phyloP scores from a whole-genome alignment of 2,797 vertebrate genomes.

The Eulemur albifrons region DNA sequence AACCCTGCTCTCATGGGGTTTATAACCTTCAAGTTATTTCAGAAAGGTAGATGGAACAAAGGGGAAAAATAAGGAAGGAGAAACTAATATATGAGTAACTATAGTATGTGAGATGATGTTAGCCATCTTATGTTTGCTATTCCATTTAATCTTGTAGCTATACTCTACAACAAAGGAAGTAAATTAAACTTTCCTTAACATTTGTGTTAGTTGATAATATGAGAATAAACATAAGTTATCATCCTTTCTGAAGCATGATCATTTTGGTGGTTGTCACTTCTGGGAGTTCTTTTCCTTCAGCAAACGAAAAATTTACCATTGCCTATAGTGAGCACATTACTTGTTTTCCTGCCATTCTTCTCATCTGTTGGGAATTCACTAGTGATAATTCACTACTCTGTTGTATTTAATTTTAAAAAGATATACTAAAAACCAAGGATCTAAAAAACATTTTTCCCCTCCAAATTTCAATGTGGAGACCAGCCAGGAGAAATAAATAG shows the following conservation, averaged over 20 bases:
- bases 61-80: not conserved
- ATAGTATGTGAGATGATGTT: not conserved
- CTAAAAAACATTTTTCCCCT: not conserved
- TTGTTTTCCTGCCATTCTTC: not conserved
- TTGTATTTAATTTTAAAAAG: not conserved
- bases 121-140: not conserved
- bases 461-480: not conserved
- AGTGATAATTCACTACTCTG: not conserved
- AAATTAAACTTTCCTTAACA: not conserved
- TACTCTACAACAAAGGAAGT: not conserved
- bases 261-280: not conserved
- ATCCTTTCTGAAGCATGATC: not conserved
- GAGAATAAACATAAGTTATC: not conserved
- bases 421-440: not conserved
- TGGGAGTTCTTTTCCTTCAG: not conserved
- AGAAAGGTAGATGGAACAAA: not conserved
- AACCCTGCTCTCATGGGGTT: not conserved
- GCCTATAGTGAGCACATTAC: not conserved
- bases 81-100: not conserved
- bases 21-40: not conserved
- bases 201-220: not conserved
- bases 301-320: not conserved
- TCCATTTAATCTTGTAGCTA: not conserved
- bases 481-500: not conserved
- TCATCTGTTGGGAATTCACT: not conserved